Conservation (phyloP, 2,888 invertebrate species). For the Catonia carolina region DNA sequence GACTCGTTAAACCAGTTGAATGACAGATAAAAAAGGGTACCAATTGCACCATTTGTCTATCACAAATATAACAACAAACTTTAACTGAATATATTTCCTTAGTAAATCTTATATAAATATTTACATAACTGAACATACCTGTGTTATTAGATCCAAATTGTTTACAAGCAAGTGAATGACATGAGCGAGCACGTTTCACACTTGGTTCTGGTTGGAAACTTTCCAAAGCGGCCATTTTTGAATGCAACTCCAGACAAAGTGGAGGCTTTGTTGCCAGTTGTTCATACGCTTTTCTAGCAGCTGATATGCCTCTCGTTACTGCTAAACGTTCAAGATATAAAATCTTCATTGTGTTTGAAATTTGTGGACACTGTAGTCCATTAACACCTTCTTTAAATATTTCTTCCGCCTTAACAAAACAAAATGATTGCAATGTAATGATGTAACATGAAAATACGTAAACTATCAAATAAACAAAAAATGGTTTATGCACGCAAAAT, state of each 20-base stretch:
- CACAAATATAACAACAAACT: too few relatives aligned
- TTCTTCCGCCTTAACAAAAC: slow-evolving; percentile 38
- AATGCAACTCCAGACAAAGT: slow-evolving; percentile 53
- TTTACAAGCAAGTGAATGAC: slow-evolving; percentile 54
- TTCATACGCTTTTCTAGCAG: slow-evolving; percentile 56
- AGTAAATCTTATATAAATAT: too few relatives aligned
- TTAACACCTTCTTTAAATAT: slow-evolving; percentile 44
- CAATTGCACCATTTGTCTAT: too few relatives aligned
- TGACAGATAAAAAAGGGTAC: too few relatives aligned
- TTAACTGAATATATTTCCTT: too few relatives aligned
- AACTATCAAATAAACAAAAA: neutral
- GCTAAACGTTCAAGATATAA: slow-evolving; percentile 55
- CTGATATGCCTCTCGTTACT: slow-evolving; percentile 47
- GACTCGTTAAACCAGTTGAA: too few relatives aligned
- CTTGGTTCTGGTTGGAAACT: slow-evolving; percentile 43
- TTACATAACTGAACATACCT: too few relatives aligned
- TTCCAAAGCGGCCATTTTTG: slow-evolving; percentile 51
- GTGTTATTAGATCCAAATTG: slow-evolving; percentile 60
- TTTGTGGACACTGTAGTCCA: slow-evolving; percentile 19
- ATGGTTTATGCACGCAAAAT: too few relatives aligned
- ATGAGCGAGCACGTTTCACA: slow-evolving; percentile 50
- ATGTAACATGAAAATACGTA: too few relatives aligned
- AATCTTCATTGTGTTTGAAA: slow-evolving; percentile 40
- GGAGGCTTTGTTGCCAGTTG: slow-evolving; percentile 53
- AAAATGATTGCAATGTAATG: too few relatives aligned